Conservation (phyloP, 2,797 vertebrate species). For the Adelosebastes latens region DNA sequence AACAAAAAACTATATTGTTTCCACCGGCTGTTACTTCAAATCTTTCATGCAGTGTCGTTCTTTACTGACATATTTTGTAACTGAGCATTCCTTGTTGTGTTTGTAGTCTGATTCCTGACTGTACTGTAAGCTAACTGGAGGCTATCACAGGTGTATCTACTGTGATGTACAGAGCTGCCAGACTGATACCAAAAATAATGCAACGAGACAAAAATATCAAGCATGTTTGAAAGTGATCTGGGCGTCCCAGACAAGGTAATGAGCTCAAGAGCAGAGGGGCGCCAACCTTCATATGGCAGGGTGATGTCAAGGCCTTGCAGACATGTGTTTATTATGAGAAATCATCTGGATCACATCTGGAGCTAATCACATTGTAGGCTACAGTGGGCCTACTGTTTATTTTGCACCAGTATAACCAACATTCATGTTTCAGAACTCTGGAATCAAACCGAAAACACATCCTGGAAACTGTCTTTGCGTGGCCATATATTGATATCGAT, state of each 20-base stretch:
- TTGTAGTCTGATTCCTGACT: background rate
- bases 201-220: conserved; percentile 6
- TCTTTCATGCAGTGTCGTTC: background rate
- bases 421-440: background rate
- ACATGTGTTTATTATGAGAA: conserved; percentile 39
- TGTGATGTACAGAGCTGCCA: background rate
- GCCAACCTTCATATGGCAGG: conserved; percentile 6
- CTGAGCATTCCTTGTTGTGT: background rate
- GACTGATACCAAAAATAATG: background rate
- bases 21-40: background rate
- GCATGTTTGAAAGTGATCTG: conserved; percentile 23
- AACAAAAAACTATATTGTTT: conserved; percentile 17
- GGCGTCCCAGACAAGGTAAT: conserved; percentile 5
- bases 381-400: background rate
- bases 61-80: background rate
- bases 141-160: background rate
- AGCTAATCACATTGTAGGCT: conserved; percentile 13
- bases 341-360: conserved; percentile 44
- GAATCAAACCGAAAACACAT: background rate
- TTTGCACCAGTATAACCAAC: background rate
- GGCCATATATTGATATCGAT: background rate
- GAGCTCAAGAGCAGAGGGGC: conserved; percentile 20
- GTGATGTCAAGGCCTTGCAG: background rate
- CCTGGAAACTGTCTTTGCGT: background rate
- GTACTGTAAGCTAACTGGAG: background rate